These are phyloP conservation scores for Ivindomyrus marchei DNA, from an alignment of 2,113 vertebrate genomes.

Conservation along the genomic window DNA sequence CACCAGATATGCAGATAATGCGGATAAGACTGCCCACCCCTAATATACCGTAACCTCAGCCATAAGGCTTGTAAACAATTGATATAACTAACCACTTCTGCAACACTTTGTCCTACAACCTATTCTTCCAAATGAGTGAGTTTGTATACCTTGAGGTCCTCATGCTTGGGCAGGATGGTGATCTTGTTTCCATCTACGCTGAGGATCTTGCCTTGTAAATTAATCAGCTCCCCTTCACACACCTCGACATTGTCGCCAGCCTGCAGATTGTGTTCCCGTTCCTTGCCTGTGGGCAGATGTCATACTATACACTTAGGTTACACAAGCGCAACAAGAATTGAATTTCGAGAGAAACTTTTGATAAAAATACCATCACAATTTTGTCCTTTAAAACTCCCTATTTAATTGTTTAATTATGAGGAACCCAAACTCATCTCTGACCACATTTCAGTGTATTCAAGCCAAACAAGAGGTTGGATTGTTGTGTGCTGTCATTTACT, in stretches of 20 bases:
- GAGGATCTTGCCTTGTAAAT: constrained; percentile 90
- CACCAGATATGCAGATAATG: no score
- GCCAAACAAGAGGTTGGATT: not conserved
- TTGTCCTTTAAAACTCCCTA: not conserved
- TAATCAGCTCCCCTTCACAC: constrained; percentile 91
- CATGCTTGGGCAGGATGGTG: constrained; percentile 94
- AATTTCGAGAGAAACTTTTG: not conserved
- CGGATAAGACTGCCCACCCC: no score
- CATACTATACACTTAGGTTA: not conserved
- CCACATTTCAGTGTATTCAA: not conserved
- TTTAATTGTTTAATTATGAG: not conserved
- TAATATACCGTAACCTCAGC: not conserved
- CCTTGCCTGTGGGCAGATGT: constrained; percentile 66
- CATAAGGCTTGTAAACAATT: not conserved
- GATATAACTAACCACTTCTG: not conserved
- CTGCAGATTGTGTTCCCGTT: constrained; percentile 89
- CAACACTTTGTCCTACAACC: not conserved
- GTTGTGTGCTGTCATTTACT: not conserved
- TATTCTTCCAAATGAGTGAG: not conserved
- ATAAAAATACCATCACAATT: not conserved
- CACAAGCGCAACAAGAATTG: not conserved
- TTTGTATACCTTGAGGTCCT: constrained; percentile 81
- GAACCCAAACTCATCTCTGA: not conserved
- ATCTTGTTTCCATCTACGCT: constrained; percentile 95
- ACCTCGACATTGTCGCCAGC: constrained; percentile 93